A percentile compares a stretch with the other conserved stretches of the same genome.
Conservation (phyloP, 2,797 vertebrate species). For the Thripadectes ignobilis region DNA sequence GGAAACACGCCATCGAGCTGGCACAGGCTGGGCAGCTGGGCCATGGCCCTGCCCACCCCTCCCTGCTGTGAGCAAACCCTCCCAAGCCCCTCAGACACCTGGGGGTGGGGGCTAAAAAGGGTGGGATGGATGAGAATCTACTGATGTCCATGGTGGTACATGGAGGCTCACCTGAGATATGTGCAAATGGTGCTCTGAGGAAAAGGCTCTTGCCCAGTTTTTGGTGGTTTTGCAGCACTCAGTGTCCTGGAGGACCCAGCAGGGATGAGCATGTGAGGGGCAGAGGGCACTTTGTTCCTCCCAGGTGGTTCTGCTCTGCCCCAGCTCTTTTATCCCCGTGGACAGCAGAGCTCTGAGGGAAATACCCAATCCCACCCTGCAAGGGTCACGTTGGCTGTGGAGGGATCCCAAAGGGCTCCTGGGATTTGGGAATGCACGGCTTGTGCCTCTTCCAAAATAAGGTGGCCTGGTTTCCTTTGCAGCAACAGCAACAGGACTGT, state of each 20-base stretch:
- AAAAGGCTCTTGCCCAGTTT: background rate
- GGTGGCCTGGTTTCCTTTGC: background rate
- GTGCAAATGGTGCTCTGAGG: background rate
- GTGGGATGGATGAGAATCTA: background rate
- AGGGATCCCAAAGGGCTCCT: background rate
- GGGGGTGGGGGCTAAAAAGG: background rate
- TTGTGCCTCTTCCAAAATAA: background rate
- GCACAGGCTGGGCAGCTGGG: conserved; percentile 69
- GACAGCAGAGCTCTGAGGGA: background rate
- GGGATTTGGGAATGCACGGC: background rate
- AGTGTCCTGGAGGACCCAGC: background rate
- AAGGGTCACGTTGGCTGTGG: rapidly evolving
- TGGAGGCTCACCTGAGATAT: no score
- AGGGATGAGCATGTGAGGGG: background rate
- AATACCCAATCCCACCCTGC: background rate
- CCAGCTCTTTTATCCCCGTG: background rate
- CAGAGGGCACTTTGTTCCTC: background rate
- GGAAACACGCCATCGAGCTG: conserved; percentile 71
- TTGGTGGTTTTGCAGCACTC: background rate
- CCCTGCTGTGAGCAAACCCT: conserved; percentile 58
- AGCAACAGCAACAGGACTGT: conserved; percentile 51
- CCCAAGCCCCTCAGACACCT: no score
- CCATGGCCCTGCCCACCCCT: background rate
- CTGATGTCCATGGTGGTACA: rapidly evolving
- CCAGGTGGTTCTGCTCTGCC: background rate